These are phyloP conservation scores for Amphimallon solstitiale DNA, from an alignment of 2,888 invertebrate genomes.

Conservation along the genomic window DNA sequence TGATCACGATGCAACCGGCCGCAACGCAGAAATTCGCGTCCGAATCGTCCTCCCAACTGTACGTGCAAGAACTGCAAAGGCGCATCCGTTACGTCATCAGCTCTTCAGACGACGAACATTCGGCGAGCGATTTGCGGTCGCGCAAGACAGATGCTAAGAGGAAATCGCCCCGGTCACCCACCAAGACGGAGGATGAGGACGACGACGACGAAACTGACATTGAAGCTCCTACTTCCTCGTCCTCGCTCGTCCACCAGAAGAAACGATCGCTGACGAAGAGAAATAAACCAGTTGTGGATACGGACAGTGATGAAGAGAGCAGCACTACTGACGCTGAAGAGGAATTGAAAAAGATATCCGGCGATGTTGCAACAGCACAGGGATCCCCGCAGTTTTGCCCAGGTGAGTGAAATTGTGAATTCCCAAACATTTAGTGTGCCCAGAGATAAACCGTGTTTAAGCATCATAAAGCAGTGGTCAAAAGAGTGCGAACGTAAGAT, in stretches of 20 bases:
- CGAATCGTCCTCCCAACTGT: constrained; percentile 28
- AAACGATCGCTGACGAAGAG: constrained; percentile 10
- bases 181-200: not conserved
- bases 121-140: too few relatives aligned
- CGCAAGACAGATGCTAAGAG: not conserved
- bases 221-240: constrained; percentile 8
- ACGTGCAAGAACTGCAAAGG: constrained; percentile 15
- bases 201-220: constrained; percentile 29
- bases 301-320: constrained; percentile 21
- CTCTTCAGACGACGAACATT: constrained; percentile 3
- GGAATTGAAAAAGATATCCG: too few relatives aligned
- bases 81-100: not conserved
- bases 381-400: too few relatives aligned
- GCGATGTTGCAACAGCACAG: too few relatives aligned
- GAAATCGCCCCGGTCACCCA: not conserved
- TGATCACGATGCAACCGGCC: constrained; percentile 46
- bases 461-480: too few relatives aligned
- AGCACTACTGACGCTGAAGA: constrained; percentile 6
- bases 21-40: constrained; percentile 20
- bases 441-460: too few relatives aligned
- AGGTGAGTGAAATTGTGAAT: too few relatives aligned
- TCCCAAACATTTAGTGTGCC: too few relatives aligned
- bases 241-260: constrained; percentile 2
- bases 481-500: too few relatives aligned
- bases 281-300: not conserved